A percentile compares a stretch with the other conserved stretches of the same genome.
Conservation (phyloP, 35 echinoderm and acorn worm genomes). For the Lytechinus variegatus region DNA sequence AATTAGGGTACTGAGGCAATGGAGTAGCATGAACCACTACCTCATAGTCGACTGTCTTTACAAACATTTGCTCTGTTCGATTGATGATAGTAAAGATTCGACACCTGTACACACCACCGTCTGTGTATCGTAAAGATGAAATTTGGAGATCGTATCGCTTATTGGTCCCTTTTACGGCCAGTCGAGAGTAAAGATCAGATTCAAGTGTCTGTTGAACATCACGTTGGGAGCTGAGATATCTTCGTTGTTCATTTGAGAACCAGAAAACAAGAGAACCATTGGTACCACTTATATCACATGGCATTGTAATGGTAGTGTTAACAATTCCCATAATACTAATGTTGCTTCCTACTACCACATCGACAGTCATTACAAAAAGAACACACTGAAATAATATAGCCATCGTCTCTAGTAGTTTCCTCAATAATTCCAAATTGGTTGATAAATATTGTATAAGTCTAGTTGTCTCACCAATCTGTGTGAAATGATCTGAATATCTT, state of each 20-base stretch:
- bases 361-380: neutral
- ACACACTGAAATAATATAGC: neutral
- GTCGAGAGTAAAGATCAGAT: neutral
- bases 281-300: neutral
- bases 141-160: neutral
- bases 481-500: neutral
- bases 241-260: neutral
- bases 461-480: neutral
- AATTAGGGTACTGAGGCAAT: neutral
- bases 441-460: neutral
- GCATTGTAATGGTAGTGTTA: neutral
- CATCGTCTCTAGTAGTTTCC: neutral
- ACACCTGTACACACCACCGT: neutral
- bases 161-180: neutral
- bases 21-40: neutral
- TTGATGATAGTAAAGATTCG: neutral
- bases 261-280: neutral
- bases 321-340: neutral
- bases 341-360: neutral
- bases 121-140: neutral
- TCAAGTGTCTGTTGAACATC: neutral
- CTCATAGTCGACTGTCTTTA: constrained; percentile 19
- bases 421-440: neutral
- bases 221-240: neutral
- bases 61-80: neutral